A percentile compares a stretch with the other conserved stretches of the same genome.
Conservation (phyloP, 2,888 invertebrate species). For the Cryptus viduatorius region DNA sequence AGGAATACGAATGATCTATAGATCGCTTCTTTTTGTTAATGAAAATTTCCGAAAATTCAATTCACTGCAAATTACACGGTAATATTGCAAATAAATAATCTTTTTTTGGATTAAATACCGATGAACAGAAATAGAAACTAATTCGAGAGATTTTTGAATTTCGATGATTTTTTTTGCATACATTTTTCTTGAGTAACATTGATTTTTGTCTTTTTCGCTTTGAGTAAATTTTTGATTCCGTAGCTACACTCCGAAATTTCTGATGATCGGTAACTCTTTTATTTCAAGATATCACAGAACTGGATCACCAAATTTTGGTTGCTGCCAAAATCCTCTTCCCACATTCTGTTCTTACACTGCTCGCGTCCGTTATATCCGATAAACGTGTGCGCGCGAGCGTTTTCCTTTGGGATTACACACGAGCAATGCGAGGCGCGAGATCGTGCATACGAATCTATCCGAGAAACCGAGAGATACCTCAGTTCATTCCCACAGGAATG, state of each 20-base stretch:
- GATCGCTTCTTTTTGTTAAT: no score
- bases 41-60: no score
- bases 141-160: no score
- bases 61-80: no score
- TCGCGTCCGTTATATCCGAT: not conserved
- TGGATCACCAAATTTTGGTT: not conserved
- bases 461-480: not conserved
- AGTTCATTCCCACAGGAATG: slow-evolving; percentile 11
- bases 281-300: not conserved
- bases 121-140: no score
- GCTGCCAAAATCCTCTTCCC: not conserved
- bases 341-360: not conserved
- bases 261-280: not conserved
- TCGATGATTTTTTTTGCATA: not conserved
- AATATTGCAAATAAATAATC: no score
- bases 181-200: not conserved
- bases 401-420: slow-evolving; percentile 36
- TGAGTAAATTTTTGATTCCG: not conserved
- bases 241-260: not conserved
- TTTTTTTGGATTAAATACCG: no score
- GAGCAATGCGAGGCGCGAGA: slow-evolving; percentile 32
- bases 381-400: not conserved
- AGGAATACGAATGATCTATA: no score
- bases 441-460: slow-evolving; percentile 35
- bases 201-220: not conserved